A percentile compares a stretch with the other conserved stretches of the same genome.
Evolutionary conservation across 30 jellyfish, hydroid and myxozoan genomes (phyloP).

Genomic region (Turritopsis rubra): DNA sequence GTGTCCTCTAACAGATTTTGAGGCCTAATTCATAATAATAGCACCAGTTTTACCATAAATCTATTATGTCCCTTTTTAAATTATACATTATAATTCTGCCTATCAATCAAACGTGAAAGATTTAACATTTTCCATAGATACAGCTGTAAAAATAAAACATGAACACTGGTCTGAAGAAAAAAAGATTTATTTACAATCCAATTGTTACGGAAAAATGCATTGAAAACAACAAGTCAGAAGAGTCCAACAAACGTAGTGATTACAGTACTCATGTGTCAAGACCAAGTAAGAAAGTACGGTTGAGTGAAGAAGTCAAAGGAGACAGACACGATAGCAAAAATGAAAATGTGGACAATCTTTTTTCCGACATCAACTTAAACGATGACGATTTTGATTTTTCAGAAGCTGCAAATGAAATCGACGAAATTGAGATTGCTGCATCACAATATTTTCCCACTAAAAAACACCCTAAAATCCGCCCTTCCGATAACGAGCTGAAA

Average conservation of each 20-base stretch:
- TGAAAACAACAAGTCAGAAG: background rate
- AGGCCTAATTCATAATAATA: too few species aligned
- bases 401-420: conserved; percentile 40
- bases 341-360: background rate
- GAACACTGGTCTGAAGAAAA: conserved; percentile 9
- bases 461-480: background rate
- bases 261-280: conserved; percentile 5
- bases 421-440: conserved; percentile 39
- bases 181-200: conserved; percentile 28
- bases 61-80: too few species aligned
- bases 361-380: background rate
- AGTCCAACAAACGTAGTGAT: conserved; percentile 32
- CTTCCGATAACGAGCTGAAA: background rate
- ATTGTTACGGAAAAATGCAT: background rate
- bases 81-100: too few species aligned
- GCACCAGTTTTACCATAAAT: too few species aligned
- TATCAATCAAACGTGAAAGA: too few species aligned
- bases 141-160: too few species aligned
- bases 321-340: background rate
- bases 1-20: too few species aligned
- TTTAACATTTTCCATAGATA: too few species aligned
- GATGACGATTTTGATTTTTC: conserved; percentile 38
- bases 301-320: background rate
- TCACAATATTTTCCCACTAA: conserved; percentile 18
- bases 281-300: conserved; percentile 15